Evolutionary conservation across 2,797 vertebrate genomes (phyloP), one percentile per base, ranked within the genome.

Genomic region (Silurus lanzhouensis): DNA sequence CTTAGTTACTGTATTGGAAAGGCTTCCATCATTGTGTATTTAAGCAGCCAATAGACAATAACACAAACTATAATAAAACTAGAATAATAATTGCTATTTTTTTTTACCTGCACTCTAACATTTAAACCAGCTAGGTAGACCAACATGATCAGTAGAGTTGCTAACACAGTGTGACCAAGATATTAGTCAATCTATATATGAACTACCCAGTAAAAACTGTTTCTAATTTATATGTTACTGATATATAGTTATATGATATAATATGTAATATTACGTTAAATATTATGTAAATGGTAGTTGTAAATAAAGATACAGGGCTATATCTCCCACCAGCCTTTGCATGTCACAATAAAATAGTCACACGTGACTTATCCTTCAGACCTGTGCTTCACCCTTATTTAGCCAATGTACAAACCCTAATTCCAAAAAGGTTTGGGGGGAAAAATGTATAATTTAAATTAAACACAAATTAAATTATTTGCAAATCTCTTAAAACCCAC

Each of bases 1-100:
- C 17, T 71, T 15, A 72, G 57, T 72, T 74, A 72, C 67, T 74
- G 84, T n/a, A 52, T 61, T 78, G 57, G 19, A 44, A 12, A 44
- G 27, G 31, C 44, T 78, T 78, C 5, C n/a, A 13, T 17, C 5
- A 38, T 14, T n/a, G 6, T n/a, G 38, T 78, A 5, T 52, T 52
- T 7, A 52, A 52, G 48, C 1, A 52, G 48, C 22, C n/a, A n/a
- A 14, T 52, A n/a, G 2, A 31, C 31, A 3, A 31, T 31, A 31
- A 52, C 71, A 48, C 20, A 74, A n/a, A 48, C 46, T 46, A 5
- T 70, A 52, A 10, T 70, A 70, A 19, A 0, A 70, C 7, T 31
- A 31, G 31, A 31, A 31, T 31, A 31, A 31, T 31, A 31, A 31
- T 31, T 31, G 31, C 31, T 3, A 20, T 44, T 52, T 52, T 52